These are phyloP conservation scores for Aricia artaxerxes DNA, from an alignment of 2,888 invertebrate species.

Conservation along the genomic window DNA sequence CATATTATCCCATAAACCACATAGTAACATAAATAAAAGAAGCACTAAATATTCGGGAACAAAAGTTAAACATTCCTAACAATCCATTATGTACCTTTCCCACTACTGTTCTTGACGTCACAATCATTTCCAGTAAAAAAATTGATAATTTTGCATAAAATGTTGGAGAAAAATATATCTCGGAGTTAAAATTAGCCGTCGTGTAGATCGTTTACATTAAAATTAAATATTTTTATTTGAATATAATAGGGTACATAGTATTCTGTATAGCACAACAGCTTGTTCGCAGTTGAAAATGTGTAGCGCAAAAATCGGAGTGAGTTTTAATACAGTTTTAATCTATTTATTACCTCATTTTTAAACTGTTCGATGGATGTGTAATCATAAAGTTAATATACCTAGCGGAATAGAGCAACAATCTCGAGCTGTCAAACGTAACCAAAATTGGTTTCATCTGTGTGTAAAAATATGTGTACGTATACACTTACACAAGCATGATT, in stretches of 20 bases:
- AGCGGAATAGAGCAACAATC: too few species aligned
- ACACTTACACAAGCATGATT: too few species aligned
- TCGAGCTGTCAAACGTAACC: too few species aligned
- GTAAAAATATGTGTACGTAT: too few species aligned
- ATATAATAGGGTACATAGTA: neutral
- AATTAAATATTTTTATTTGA: neutral
- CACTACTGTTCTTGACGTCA: neutral
- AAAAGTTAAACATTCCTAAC: neutral
- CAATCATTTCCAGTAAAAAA: neutral
- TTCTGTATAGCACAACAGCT: neutral
- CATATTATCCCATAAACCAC: neutral
- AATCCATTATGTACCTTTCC: neutral
- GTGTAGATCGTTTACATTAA: neutral
- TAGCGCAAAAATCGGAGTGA: slow-evolving; percentile 13
- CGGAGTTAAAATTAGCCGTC: neutral
- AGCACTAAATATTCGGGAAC: neutral
- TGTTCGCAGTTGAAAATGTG: neutral
- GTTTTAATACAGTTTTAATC: neutral
- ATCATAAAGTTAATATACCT: too few species aligned
- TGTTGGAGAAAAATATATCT: neutral
- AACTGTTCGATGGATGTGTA: neutral
- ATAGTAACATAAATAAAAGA: neutral
- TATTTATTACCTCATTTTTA: neutral
- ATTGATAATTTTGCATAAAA: neutral
- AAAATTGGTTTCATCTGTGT: too few species aligned